Percentiles rank a stretch among this genome's conserved stretches.
Evolutionary conservation across 92 coral and sea anemone genomes (phyloP).

Genomic region (Paragorgia papillata): DNA sequence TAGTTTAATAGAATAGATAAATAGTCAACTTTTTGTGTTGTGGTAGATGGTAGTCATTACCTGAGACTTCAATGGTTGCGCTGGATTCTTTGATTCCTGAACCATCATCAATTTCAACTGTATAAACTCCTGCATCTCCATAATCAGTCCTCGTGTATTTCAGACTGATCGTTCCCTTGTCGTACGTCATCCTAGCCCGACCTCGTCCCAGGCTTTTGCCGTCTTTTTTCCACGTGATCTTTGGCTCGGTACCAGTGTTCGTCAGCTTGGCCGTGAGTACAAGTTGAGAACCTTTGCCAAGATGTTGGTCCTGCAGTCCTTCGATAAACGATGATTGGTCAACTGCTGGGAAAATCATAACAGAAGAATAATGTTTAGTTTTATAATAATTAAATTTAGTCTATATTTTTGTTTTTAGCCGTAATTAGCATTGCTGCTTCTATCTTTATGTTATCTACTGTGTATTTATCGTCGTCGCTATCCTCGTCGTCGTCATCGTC

Average conservation of each 20-base stretch:
- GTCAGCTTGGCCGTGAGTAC: slow-evolving; percentile 35
- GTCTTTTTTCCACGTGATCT: slow-evolving; percentile 88
- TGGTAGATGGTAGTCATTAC: slow-evolving; percentile 9
- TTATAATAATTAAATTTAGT: background rate
- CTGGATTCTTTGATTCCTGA: slow-evolving; percentile 15
- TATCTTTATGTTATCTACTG: no score
- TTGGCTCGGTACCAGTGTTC: slow-evolving; percentile 66
- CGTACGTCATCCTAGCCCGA: slow-evolving; percentile 42
- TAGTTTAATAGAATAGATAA: no score
- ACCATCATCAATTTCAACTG: slow-evolving; percentile 22
- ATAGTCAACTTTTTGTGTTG: no score
- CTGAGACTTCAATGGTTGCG: slow-evolving; percentile 20
- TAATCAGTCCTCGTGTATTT: slow-evolving; percentile 22
- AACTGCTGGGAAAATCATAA: background rate
- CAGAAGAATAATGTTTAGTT: no score
- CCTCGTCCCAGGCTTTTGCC: slow-evolving; percentile 67
- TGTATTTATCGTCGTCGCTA: slow-evolving; percentile 1
- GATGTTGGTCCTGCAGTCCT: slow-evolving; percentile 27
- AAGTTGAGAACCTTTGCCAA: slow-evolving; percentile 10
- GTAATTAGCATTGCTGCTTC: no score
- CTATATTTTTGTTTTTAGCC: no score
- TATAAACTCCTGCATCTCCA: slow-evolving; percentile 27
- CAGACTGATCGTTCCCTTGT: slow-evolving; percentile 5
- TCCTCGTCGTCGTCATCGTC: slow-evolving; percentile 11
- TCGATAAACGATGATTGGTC: slow-evolving; percentile 10